Evolutionary conservation across 2,113 vertebrate species (phyloP), one percentile per base, ranked within the genome.

Genomic region (Acanthisitta chloris): DNA sequence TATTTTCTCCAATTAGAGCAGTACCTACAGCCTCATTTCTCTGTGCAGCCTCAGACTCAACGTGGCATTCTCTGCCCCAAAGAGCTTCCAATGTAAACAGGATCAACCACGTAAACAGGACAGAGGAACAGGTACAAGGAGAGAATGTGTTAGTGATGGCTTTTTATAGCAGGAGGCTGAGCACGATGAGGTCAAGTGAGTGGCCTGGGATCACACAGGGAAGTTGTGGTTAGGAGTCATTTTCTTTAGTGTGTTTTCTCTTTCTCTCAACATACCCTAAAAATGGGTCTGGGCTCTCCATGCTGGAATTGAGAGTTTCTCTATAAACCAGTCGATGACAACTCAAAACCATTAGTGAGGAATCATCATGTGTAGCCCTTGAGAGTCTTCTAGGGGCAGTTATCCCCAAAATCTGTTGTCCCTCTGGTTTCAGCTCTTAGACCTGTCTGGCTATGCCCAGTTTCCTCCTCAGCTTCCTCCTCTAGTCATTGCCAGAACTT

Each of bases 61-160:
- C 11, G 1, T 1, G 0, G 19, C 54, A 3, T 33, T n/a, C 57
- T 48, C 36, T 77, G 72, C 72, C 77, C 77, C 72, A 5, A 4
- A 38, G 55, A 54, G 31, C 59, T 82, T 26, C 31, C 51, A 16
- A 0, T 38, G 18, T 2, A 8, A 14, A 5, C 2, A 4, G 36
- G 6, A 2, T 4, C 6, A 38, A 15, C 26, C 40, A 55, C 10
- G 3, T 0, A 2, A 4, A 0, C 14, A 21, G 84, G 25, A 18
- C 0, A 20, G 70, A 73, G 46, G 28, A 48, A 7, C 26, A 46
- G 38, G 62, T 24, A 13, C 17, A 8, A 15, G 59, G 62, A 48
- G 51, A 54, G 49, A 14, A 45, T 0, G 45, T 33, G 34, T 1
- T 42, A 33, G 29, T 12, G 8, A 1, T 12, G 66, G 33, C 46